Evolutionary conservation across 2,888 invertebrate species (phyloP), one percentile per base, ranked within the genome.

Genomic region (Lapara coniferarum): DNA sequence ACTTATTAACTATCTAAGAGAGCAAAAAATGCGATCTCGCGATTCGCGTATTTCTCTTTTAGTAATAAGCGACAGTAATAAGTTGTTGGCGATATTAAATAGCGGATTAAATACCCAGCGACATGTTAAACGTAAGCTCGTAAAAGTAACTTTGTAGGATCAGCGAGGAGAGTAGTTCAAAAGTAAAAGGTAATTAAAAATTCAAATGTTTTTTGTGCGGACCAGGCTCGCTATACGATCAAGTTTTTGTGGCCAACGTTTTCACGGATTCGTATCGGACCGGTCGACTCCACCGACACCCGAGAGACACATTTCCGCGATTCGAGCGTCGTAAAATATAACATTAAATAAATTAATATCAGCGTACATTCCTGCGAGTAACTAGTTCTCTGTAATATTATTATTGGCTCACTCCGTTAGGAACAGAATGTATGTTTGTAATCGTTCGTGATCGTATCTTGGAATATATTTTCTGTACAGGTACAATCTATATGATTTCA

Each of bases 211-310:
- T 66, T 19, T 8, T 66, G 55, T 44, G 55, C 57, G 63, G 67
- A 25, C 67, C 59, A 56, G 56, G 57, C 52, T 52, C 51, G 55
- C 58, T 72, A 71, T 58, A 56, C 51, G 53, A 72, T 72, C 72
- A 69, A 70, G 75, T 77, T 72, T 73, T 71, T 68, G 68, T 68
- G 71, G 67, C 66, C 66, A 68, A 68, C 59, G 66, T 71, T 71
- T 73, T 73, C 72, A 73, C 71, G 73, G 71, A 73, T 75, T 74
- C 73, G 71, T 74, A 70, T 73, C 14, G 53, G 73, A 76, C 73
- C 71, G 73, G 74, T 59, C 46, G 25, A 46, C 12, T 13, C 51
- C 16, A 69, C 51, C 37, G 19, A 66, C 1, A 25, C 25, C 2
- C 25, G 63, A 57, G 63, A 57, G 55, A 55, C 49, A 68, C 53